Evolutionary conservation across 2,888 invertebrate genomes (phyloP), one percentile per base, ranked within the genome.

Genomic region (Trachelus tabidus): DNA sequence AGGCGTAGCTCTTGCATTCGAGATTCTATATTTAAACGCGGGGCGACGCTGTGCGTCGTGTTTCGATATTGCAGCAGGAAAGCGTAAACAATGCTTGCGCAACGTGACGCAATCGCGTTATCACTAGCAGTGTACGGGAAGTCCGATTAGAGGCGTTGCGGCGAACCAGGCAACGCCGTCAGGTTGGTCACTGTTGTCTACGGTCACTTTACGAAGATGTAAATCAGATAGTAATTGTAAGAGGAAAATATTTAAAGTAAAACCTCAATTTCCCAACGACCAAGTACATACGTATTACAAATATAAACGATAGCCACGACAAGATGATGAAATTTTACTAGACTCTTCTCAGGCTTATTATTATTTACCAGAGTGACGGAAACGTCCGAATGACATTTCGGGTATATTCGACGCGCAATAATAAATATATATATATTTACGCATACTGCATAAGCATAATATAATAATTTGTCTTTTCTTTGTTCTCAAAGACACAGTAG

Each of bases 61-160:
- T 37, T 68, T 74, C 73, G 79, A 82, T 81, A 81, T 83, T 84
- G 81, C 83, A 82, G 79, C 79, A 79, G 77, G 78, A 77, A 75
- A 80, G 80, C 81, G 82, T 83, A 84, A 84, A 85, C 79, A 85
- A 79, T 78, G 69, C 81, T 87, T 88, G 85, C 86, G 83, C 87
- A 88, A 88, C 71, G 76, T 83, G 81, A 80, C 74, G 86, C 85
- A 87, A 86, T 85, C 79, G 77, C 77, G 75, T 83, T 84, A 82
- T 84, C 85, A 79, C 71, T 76, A 82, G 79, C 77, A 76, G 75
- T 77, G 73, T 78, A 73, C 33, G 76, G 40, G 40, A 56, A 56
- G 40, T 23, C 6, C 23, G 40, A 56, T 56, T 56, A 56, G 23
- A 56, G 23, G 40, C 40, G 40, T 56, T 15, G 9, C 23, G 15